phyloP scores from a whole-genome alignment of 2,888 invertebrate species.

The Chymomyza fuscimana region DNA sequence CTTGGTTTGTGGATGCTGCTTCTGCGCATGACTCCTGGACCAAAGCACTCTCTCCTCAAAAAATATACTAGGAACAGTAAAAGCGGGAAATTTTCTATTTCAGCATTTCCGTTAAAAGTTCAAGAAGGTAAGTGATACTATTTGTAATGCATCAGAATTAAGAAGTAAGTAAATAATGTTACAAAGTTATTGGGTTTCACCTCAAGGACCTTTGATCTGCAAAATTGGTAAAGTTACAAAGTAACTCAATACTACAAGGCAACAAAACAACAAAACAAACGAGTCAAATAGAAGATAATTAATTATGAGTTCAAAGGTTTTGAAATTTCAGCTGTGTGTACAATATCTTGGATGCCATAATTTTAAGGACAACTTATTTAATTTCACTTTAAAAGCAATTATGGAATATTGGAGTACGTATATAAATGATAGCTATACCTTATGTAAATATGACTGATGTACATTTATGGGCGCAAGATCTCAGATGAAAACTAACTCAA shows the following conservation, averaged over 20 bases:
- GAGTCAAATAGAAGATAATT: background rate
- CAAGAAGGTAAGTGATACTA: background rate
- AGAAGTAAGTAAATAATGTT: background rate
- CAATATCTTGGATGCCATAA: too few relatives aligned
- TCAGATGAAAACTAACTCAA: too few relatives aligned
- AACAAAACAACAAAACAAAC: too few relatives aligned
- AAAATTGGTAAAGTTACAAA: background rate
- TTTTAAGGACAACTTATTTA: too few relatives aligned
- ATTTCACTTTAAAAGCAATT: too few relatives aligned
- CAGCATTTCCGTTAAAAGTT: constrained; percentile 35
- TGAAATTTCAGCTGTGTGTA: background rate
- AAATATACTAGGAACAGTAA: constrained; percentile 8
- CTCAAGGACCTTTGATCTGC: background rate
- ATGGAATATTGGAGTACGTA: too few relatives aligned
- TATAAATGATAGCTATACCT: too few relatives aligned
- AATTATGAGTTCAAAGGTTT: background rate
- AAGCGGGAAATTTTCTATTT: constrained; percentile 49
- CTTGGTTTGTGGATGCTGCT: constrained; percentile 10
- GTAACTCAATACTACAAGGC: background rate
- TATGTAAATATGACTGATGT: too few relatives aligned
- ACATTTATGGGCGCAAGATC: too few relatives aligned
- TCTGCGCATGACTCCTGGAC: background rate
- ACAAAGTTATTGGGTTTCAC: background rate
- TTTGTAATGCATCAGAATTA: background rate
- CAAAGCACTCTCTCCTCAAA: background rate